phyloP scores from a whole-genome alignment of 2,797 vertebrate species.

The Melanotaenia pygmaea region DNA sequence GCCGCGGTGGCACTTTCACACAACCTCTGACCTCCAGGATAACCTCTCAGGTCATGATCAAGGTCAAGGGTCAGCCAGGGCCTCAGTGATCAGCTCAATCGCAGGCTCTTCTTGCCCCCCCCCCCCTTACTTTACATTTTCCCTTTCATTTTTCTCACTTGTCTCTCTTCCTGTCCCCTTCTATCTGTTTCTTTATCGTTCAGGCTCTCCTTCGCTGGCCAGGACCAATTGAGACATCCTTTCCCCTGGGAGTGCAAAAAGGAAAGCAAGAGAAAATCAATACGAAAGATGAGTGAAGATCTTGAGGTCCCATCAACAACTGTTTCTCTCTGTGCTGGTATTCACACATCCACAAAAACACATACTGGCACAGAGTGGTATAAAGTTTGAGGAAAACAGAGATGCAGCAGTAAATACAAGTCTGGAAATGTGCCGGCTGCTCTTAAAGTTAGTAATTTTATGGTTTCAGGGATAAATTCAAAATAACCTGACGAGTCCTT shows the following conservation, averaged over 20 bases:
- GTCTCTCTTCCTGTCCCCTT: constrained; percentile 44
- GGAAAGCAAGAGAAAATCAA: constrained; percentile 80
- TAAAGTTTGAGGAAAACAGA: constrained; percentile 40
- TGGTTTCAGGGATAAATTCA: not conserved
- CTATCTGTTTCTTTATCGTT: constrained; percentile 69
- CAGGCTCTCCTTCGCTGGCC: constrained; percentile 60
- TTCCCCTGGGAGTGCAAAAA: constrained; percentile 74
- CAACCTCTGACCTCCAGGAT: constrained; percentile 80
- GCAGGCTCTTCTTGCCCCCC: constrained; percentile 36
- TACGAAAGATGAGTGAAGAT: constrained; percentile 79
- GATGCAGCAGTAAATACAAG: constrained; percentile 27
- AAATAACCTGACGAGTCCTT: constrained; percentile 16
- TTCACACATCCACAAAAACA: constrained; percentile 50
- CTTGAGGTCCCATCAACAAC: constrained; percentile 74
- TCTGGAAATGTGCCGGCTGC: constrained; percentile 27
- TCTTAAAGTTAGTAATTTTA: constrained; percentile 9
- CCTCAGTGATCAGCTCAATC: constrained; percentile 67
- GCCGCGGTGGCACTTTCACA: constrained; percentile 81
- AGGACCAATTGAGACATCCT: constrained; percentile 79
- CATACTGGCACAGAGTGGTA: constrained; percentile 30
- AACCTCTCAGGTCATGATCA: constrained; percentile 79
- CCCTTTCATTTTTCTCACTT: constrained; percentile 9
- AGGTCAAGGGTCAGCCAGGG: constrained; percentile 81
- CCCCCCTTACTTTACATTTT: constrained; percentile 1
- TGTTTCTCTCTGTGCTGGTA: constrained; percentile 62